These are phyloP conservation scores for Choloepus didactylus DNA, from an alignment of 2,797 vertebrate species.

Conservation along the genomic window DNA sequence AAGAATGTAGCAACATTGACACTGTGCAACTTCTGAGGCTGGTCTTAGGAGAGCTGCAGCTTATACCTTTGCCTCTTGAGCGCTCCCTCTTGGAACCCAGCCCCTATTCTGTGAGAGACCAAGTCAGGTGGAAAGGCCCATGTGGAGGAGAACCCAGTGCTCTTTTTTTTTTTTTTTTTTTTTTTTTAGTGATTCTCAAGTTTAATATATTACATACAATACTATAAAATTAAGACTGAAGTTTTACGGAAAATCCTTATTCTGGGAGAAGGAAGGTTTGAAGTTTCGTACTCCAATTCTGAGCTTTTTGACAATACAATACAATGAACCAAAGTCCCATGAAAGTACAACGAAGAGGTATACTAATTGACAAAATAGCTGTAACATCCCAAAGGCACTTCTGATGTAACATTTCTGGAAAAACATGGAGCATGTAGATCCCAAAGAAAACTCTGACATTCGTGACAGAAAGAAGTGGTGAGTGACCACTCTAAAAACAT, in stretches of 20 bases:
- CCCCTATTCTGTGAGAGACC: neutral
- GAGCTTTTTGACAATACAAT: slow-evolving; percentile 6
- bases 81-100: neutral
- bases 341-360: slow-evolving; percentile 37
- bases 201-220: slow-evolving; percentile 62
- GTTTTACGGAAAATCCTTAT: slow-evolving; percentile 32
- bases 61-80: neutral
- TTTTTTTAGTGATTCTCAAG: neutral
- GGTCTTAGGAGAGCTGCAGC: neutral
- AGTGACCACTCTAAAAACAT: neutral
- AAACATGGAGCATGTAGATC: neutral
- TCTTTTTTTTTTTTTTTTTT: too few relatives aligned
- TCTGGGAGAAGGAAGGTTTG: neutral
- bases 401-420: neutral
- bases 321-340: neutral
- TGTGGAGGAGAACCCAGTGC: neutral
- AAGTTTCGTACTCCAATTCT: neutral
- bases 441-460: neutral
- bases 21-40: neutral
- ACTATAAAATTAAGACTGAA: slow-evolving; percentile 53
- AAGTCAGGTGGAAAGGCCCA: neutral
- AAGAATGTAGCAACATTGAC: neutral
- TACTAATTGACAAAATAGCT: neutral
- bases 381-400: neutral
- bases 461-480: neutral